Base-by-base conservation (phyloP, 2,888 invertebrate species). In the Eulithis testata region DNA sequence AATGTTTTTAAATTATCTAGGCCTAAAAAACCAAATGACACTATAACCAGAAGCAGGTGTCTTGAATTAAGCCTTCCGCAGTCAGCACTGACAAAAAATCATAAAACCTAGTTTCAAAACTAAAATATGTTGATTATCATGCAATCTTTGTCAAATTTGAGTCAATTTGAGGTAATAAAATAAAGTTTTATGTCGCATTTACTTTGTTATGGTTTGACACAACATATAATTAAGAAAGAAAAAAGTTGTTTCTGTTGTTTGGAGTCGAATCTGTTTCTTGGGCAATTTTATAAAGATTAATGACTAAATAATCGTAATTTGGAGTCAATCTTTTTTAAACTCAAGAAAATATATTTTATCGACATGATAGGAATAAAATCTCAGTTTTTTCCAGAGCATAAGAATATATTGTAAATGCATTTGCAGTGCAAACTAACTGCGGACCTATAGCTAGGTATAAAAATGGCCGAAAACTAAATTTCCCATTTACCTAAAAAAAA, bases 181-280 rank as follows among this genome's bases (percentile, higher is more conserved):
- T 89, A 88, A 84, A 86, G 87, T 92, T 92, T 92, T 88, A 91
- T 85, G 86, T 90, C 89, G 85, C 91, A 92, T 92, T 92, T 91
- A 91, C 83, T 88, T 87, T 84, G 89, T 90, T 88, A 88, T 84
- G 87, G 91, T 77, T 72, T 70, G 76, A 76, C 87, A 81, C 84
- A 70, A 55, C 54, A 12, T 88, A 73, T 89, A 83, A 92, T 92
- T 91, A 92, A 81, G 74, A 70, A 71, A 79, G 81, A 70, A 76
- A 75, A 57, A 68, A 61, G 63, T 57, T n/a, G 44, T 54, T 21
- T 63, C 53, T 72, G 72, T 66, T 67, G 74, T 73, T 72, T 74
- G 74, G 73, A 72, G 44, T 51, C 21, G 45, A 40, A 45, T 54
- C 74, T 68, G 67, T 71, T 66, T 55, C 53, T 70, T 75, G 60